These are phyloP conservation scores for Hippocampus abdominalis DNA, from an alignment of 2,113 vertebrate species.

Conservation along the genomic window DNA sequence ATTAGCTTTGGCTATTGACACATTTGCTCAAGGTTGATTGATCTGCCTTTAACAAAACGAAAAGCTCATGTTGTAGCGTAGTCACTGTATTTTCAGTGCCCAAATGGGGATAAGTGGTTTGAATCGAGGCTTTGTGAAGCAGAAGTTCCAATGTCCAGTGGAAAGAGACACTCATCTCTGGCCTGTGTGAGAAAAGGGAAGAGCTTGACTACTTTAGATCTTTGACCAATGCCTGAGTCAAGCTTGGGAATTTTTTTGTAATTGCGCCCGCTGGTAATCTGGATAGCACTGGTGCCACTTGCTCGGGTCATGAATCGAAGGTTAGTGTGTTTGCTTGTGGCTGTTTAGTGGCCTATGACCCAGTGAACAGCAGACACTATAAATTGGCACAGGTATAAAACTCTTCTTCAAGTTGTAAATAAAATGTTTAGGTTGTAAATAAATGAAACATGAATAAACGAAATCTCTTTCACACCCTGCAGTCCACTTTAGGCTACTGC, in stretches of 20 bases:
- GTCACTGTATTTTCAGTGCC: background rate
- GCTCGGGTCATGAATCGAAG: slow-evolving; percentile 29
- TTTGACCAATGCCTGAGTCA: background rate
- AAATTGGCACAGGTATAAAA: background rate
- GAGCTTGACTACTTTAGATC: slow-evolving; percentile 1
- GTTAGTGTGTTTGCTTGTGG: slow-evolving; percentile 26
- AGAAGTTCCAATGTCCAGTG: slow-evolving; percentile 3
- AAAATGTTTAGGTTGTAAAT: background rate
- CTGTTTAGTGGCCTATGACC: slow-evolving; percentile 21
- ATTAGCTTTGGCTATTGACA: background rate
- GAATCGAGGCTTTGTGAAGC: background rate
- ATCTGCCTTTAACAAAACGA: background rate
- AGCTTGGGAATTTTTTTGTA: slow-evolving; percentile 19
- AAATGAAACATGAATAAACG: background rate
- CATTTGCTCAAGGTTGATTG: background rate
- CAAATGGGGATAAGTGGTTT: background rate
- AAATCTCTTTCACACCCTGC: slow-evolving; percentile 3
- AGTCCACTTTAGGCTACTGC: slow-evolving; percentile 86
- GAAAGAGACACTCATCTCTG: background rate
- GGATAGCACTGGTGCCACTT: background rate
- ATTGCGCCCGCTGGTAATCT: slow-evolving; percentile 2
- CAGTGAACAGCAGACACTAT: slow-evolving; percentile 2
- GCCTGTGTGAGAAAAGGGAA: background rate
- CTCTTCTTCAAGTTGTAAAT: background rate
- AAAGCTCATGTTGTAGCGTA: background rate